Conservation (phyloP, 2,888 invertebrate species). For the Tuberolachnus salignus region DNA sequence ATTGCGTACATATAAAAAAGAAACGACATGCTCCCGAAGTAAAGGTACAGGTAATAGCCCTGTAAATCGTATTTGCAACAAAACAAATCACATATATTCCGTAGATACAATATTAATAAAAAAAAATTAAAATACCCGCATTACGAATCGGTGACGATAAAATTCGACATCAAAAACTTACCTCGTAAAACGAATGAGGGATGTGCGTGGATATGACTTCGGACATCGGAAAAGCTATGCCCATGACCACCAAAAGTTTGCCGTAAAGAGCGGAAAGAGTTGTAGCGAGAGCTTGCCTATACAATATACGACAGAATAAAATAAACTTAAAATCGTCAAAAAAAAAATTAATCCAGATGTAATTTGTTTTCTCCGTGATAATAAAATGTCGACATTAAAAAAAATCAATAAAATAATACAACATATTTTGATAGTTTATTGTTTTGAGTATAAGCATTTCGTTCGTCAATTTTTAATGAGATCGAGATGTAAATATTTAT, state of each 20-base stretch:
- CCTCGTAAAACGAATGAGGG: constrained; percentile 92
- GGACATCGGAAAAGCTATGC: constrained; percentile 93
- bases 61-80: constrained; percentile 59
- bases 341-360: no score
- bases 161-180: constrained; percentile 61
- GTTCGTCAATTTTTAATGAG: no score
- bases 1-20: constrained; percentile 84
- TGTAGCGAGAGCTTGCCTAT: constrained; percentile 85
- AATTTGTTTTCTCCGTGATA: no score
- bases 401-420: no score
- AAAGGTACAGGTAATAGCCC: constrained; percentile 83
- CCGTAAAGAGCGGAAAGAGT: constrained; percentile 92
- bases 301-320: constrained; percentile 54
- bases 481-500: no score
- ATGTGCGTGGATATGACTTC: constrained; percentile 94
- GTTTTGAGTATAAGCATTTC: no score
- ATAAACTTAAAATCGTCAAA: no score
- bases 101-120: no score
- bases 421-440: no score
- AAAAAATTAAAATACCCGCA: neutral
- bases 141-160: constrained; percentile 52
- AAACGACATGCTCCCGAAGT: constrained; percentile 85
- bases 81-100: no score
- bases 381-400: no score
- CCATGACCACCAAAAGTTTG: constrained; percentile 91